These are phyloP conservation scores for Strigamia transsilvanica DNA, from an alignment of 2,888 invertebrate species.

Conservation along the genomic window DNA sequence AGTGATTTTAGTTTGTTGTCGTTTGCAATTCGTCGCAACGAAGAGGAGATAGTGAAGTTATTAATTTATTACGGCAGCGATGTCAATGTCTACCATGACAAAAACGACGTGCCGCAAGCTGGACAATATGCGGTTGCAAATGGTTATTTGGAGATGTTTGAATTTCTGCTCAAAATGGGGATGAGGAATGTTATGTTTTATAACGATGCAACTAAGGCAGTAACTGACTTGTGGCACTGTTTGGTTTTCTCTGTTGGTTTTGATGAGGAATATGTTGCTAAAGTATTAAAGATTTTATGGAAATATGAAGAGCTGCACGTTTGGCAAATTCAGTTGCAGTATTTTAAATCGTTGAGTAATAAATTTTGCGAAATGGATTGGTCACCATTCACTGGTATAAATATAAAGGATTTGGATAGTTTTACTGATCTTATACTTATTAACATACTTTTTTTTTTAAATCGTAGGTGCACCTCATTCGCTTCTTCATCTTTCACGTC, in stretches of 20 bases:
- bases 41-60: background rate
- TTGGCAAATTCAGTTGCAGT: conserved; percentile 12
- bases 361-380: conserved; percentile 27
- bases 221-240: background rate
- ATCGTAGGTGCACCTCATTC: background rate
- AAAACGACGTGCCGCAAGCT: background rate
- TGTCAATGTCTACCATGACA: background rate
- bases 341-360: background rate
- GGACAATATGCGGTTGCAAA: background rate
- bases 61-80: background rate
- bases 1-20: background rate
- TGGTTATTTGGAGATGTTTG: background rate
- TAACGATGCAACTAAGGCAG: background rate
- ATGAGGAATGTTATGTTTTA: conserved; percentile 9
- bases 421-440: no score
- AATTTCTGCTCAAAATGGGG: conserved; percentile 11
- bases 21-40: background rate
- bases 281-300: conserved; percentile 16
- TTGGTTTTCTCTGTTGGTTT: background rate
- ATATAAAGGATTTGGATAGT: background rate
- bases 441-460: background rate
- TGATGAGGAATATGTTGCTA: background rate
- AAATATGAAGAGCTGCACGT: conserved; percentile 4
- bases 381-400: background rate
- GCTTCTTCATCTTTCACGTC: background rate